These are phyloP conservation scores for Hydraecia micacea DNA, from an alignment of 2,888 invertebrate species.

Conservation along the genomic window DNA sequence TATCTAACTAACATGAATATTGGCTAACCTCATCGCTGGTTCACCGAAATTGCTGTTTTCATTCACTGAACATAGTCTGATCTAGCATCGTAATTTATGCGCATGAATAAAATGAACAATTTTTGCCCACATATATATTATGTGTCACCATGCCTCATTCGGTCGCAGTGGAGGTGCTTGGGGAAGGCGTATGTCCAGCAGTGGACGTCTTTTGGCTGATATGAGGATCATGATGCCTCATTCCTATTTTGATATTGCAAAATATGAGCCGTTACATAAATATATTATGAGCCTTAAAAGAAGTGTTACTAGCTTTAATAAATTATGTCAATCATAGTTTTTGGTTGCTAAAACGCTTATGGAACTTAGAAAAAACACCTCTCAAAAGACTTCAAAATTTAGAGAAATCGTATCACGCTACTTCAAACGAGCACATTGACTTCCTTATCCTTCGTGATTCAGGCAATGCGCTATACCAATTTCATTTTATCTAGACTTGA, in stretches of 20 bases:
- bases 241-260: constrained; percentile 8
- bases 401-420: neutral
- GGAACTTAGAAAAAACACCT: neutral
- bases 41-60: constrained; percentile 17
- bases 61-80: constrained; percentile 23
- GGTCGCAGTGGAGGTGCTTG: too few relatives aligned
- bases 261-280: neutral
- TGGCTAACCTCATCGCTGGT: neutral
- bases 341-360: neutral
- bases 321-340: too few relatives aligned
- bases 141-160: constrained; percentile 6
- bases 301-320: neutral
- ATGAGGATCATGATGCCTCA: too few relatives aligned
- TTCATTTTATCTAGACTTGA: constrained; percentile 50
- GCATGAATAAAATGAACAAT: constrained; percentile 32
- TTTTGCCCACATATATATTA: constrained; percentile 29
- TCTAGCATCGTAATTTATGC: constrained; percentile 42
- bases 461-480: constrained; percentile 41
- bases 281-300: neutral
- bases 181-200: too few relatives aligned
- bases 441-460: constrained; percentile 12
- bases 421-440: constrained; percentile 1
- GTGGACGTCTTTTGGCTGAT: too few relatives aligned
- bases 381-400: neutral
- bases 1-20: neutral